Evolutionary conservation across 2,888 invertebrate species (phyloP).

Genomic region (Drosophila dives): DNA sequence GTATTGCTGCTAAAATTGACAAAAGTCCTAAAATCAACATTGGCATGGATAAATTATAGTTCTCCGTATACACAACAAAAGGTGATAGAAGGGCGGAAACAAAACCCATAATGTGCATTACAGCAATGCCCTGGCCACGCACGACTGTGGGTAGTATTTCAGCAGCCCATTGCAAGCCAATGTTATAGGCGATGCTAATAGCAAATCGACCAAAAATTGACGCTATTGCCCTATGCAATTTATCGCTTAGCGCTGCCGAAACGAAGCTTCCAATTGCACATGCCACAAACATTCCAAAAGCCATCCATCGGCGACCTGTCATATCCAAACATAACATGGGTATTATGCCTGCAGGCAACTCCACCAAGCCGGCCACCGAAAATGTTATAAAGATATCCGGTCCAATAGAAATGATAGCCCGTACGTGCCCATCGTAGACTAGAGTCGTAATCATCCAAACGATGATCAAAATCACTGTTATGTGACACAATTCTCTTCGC

Average conservation of each 20-base stretch:
- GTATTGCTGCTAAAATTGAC: conserved; percentile 89
- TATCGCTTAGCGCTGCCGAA: conserved; percentile 89
- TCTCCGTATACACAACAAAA: conserved; percentile 91
- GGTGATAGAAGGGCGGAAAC: conserved; percentile 92
- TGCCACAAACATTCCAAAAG: conserved; percentile 91
- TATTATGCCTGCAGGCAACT: conserved; percentile 93
- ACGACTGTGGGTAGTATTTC: conserved; percentile 95
- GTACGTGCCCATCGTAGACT: conserved; percentile 93
- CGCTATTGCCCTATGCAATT: conserved; percentile 90
- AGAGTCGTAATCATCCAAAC: conserved; percentile 94
- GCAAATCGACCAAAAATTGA: conserved; percentile 93
- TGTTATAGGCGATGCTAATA: conserved; percentile 94
- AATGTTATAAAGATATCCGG: conserved; percentile 92
- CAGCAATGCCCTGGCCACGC: conserved; percentile 92
- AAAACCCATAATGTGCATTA: conserved; percentile 94
- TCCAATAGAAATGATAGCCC: conserved; percentile 92
- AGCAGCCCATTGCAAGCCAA: conserved; percentile 94
- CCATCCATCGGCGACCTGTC: conserved; percentile 93
- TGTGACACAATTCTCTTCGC: conserved; percentile 89
- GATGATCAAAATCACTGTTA: conserved; percentile 88
- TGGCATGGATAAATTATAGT: conserved; percentile 15
- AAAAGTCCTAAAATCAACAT: conserved; percentile 87
- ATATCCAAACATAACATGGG: conserved; percentile 89
- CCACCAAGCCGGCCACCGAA: conserved; percentile 92
- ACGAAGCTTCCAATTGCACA: conserved; percentile 92